Conservation (phyloP, 2,888 invertebrate genomes). For the Ceratothoa steindachneri region DNA sequence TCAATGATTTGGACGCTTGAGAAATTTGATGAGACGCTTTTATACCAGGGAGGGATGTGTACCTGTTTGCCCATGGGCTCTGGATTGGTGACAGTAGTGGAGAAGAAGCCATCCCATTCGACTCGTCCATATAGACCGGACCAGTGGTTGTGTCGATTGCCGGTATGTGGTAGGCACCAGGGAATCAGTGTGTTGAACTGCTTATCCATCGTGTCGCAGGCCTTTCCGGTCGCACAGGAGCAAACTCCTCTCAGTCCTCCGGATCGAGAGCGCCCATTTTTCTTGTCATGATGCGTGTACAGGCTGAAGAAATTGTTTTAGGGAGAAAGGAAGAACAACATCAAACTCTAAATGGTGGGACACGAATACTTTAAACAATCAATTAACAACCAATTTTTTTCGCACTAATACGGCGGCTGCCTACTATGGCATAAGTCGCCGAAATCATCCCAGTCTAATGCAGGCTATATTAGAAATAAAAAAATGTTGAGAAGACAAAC, state of each 20-base stretch:
- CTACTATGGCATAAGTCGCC: too few species aligned
- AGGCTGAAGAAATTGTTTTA: slow-evolving; percentile 52
- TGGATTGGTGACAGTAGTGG: slow-evolving; percentile 75
- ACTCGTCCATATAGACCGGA: slow-evolving; percentile 75
- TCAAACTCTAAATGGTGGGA: too few species aligned
- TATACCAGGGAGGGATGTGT: too few species aligned
- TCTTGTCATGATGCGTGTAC: slow-evolving; percentile 59
- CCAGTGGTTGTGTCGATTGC: slow-evolving; percentile 80
- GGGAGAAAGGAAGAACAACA: too few species aligned
- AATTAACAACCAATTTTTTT: too few species aligned
- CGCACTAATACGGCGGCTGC: too few species aligned
- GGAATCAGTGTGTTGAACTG: slow-evolving; percentile 80
- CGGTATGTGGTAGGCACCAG: slow-evolving; percentile 84
- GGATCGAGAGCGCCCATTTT: slow-evolving; percentile 56
- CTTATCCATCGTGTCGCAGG: slow-evolving; percentile 67
- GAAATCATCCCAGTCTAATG: too few species aligned
- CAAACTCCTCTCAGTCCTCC: slow-evolving; percentile 69
- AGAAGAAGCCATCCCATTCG: slow-evolving; percentile 78
- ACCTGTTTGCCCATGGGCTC: slow-evolving; percentile 86
- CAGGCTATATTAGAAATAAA: too few species aligned
- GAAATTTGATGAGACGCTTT: too few species aligned
- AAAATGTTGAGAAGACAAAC: too few species aligned
- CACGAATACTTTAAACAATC: too few species aligned
- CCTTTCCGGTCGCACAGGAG: slow-evolving; percentile 61
- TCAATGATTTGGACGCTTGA: too few species aligned